Evolutionary conservation across 1,140 invertebrate species (phyloP).

Genomic region (Hypsibius dujardini): DNA sequence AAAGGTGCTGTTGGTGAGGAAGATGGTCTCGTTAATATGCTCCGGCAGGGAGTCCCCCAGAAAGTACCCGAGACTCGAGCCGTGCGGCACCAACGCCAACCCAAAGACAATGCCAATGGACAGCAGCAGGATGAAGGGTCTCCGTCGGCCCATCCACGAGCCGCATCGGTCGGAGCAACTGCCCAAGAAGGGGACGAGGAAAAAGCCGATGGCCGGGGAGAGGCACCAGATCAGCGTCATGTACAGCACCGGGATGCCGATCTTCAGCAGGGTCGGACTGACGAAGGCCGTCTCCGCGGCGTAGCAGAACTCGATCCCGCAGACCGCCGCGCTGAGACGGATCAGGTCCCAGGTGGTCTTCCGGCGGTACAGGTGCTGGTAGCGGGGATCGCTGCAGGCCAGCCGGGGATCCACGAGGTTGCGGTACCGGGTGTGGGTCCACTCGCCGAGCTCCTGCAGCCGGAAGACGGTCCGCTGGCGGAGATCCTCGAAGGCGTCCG

Average conservation of each 20-base stretch:
- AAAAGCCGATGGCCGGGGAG: conserved; percentile 74
- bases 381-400: conserved; percentile 5
- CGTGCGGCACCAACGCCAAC: conserved; percentile 71
- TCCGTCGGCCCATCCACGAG: conserved; percentile 54
- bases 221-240: conserved; percentile 91
- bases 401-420: not conserved
- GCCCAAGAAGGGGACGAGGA: conserved; percentile 73
- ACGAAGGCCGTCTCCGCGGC: conserved; percentile 92
- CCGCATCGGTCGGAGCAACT: conserved; percentile 74
- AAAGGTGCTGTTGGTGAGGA: not conserved
- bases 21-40: conserved; percentile 7
- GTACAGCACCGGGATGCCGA: conserved; percentile 67
- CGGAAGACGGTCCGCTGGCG: not conserved
- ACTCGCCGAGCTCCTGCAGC: conserved; percentile 7
- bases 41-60: conserved; percentile 45
- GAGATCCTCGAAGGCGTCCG: not conserved
- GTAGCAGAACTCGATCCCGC: conserved; percentile 93
- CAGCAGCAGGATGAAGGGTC: conserved; percentile 74
- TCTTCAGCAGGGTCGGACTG: conserved; percentile 75
- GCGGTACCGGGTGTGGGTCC: not conserved
- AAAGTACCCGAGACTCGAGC: conserved; percentile 56
- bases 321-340: conserved; percentile 72
- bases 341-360: conserved; percentile 66
- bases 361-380: conserved; percentile 32
- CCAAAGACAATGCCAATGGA: conserved; percentile 72